Evolutionary conservation across 2,888 invertebrate genomes (phyloP), one percentile per base, ranked within the genome.

Genomic region (Desoria tigrina): DNA sequence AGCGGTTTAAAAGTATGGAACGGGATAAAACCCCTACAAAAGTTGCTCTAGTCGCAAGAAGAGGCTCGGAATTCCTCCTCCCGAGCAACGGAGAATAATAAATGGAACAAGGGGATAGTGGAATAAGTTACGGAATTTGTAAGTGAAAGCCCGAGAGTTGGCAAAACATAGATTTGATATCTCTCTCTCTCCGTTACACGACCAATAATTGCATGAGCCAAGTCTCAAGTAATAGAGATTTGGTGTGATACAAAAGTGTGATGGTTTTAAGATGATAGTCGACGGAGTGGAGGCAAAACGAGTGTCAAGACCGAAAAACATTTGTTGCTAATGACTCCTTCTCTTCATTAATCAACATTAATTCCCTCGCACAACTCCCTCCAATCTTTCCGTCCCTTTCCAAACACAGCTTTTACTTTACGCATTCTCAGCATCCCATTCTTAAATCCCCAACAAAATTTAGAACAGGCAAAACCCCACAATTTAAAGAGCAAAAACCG

Each of bases 331-430:
- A 76, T 76, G 76, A 74, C 73, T 76, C 61, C 63, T 63, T 69
- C 65, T 72, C 65, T 72, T 74, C 76, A 76, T 76, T 76, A 76
- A 76, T 76, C 76, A 76, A 72, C 76, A 73, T 76, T 74, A 74
- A 68, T 69, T 72, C 72, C 69, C 61, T 68, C 63, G 57, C 66
- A 45, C 67, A 49, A 39, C 65, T 61, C 55, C 50, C 62, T 65
- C 58, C 53, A 54, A 45, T 60, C 49, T 37, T 42, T 45, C 18
- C 26, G 23, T 27, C 32, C 24, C n/a, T 53, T 9, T 55, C 27
- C 21, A 18, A 23, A 4, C 28, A 55, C 32, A 2, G 3, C 24
- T 54, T 9, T 26, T 58, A 26, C 49, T 49, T 23, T 28, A 57
- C 32, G 32, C 32, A 32, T 32, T 32, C 32, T 32, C 32, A 32